These are phyloP conservation scores for Trichacis sp. DNA, from an alignment of 2,888 invertebrate species.

Conservation along the genomic window DNA sequence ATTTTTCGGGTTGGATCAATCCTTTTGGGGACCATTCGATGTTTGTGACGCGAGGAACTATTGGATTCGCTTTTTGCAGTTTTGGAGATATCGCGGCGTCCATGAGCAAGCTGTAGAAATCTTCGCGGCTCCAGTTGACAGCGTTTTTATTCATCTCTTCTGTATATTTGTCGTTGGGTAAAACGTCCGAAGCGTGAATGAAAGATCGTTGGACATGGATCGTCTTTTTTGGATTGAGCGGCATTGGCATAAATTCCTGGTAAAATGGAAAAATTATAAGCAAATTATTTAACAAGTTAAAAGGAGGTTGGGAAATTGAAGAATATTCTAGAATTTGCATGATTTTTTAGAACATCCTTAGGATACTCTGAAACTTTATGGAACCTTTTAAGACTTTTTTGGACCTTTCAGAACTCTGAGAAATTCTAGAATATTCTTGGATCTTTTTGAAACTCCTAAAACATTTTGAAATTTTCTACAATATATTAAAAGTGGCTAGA, in stretches of 20 bases:
- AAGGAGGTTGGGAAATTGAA: no score
- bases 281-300: no score
- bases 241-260: slow-evolving; percentile 61
- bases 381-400: no score
- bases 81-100: slow-evolving; percentile 56
- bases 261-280: no score
- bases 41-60: slow-evolving; percentile 48
- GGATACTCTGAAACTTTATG: no score
- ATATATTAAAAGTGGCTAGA: no score
- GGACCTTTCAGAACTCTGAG: no score
- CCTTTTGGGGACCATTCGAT: slow-evolving; percentile 60
- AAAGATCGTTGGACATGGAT: slow-evolving; percentile 59
- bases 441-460: no score
- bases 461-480: no score
- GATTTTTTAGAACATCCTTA: no score
- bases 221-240: slow-evolving; percentile 49
- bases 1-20: slow-evolving; percentile 52
- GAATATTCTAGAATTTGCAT: background rate
- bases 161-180: slow-evolving; percentile 48
- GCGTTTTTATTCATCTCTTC: slow-evolving; percentile 43
- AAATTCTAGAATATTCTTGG: no score
- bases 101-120: slow-evolving; percentile 55
- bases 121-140: slow-evolving; percentile 50
- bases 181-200: slow-evolving; percentile 51
- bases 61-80: slow-evolving; percentile 44